Conservation (phyloP, 2,888 invertebrate genomes). For the Harpalus rubripes region DNA sequence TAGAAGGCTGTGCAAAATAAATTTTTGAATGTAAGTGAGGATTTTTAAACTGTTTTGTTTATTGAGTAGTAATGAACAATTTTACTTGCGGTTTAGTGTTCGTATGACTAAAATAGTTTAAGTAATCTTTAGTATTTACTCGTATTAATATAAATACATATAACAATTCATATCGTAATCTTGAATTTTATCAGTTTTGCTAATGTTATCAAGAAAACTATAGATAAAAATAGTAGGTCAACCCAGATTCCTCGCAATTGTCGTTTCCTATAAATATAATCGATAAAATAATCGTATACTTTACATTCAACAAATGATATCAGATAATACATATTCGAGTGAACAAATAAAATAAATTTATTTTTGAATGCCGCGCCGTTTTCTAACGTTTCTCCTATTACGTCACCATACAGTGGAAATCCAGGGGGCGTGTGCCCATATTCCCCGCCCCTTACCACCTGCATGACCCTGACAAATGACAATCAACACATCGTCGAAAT, state of each 20-base stretch:
- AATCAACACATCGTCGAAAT: conserved; percentile 10
- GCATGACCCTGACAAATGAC: conserved; percentile 37
- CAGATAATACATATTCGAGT: too few species aligned
- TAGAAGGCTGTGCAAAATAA: conserved; percentile 1
- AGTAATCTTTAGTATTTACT: neutral
- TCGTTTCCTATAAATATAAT: neutral
- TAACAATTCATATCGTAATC: neutral
- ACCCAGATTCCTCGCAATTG: neutral
- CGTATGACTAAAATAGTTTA: neutral
- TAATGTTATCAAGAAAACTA: conserved; percentile 4
- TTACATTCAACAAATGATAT: neutral
- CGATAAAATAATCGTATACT: neutral
- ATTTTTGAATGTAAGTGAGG: conserved; percentile 11
- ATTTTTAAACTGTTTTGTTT: conserved; percentile 9
- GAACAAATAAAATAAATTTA: too few species aligned
- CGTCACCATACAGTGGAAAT: neutral
- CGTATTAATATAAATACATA: neutral
- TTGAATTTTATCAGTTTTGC: conserved; percentile 29
- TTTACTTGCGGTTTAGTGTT: neutral
- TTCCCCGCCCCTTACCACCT: conserved; percentile 15
- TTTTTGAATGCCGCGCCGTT: neutral
- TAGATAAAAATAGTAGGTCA: conserved; percentile 37
- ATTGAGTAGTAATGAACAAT: neutral
- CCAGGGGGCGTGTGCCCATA: conserved; percentile 5
- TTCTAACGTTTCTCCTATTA: neutral